A percentile compares a stretch with the other conserved stretches of the same genome.
Conservation (phyloP, 2,113 vertebrate genomes). For the Ibidorhyncha struthersii region DNA sequence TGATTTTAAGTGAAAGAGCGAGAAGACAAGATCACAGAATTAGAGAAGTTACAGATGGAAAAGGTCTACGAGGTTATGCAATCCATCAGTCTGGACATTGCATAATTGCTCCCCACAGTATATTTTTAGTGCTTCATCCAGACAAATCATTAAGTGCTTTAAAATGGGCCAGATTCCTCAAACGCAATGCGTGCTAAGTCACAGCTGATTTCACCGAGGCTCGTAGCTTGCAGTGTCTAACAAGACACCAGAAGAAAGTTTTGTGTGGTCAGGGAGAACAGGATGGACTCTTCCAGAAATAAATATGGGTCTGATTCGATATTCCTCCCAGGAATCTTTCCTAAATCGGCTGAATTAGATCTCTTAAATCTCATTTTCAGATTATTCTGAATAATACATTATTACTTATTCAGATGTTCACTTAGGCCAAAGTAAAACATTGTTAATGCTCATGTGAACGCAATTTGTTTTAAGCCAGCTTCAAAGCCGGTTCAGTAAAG, state of each 20-base stretch:
- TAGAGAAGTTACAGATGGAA: constrained; percentile 61
- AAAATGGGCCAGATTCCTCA: constrained; percentile 58
- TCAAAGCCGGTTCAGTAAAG: constrained; percentile 65
- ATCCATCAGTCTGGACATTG: constrained; percentile 68
- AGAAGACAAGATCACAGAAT: constrained; percentile 53
- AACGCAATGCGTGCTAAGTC: constrained; percentile 34
- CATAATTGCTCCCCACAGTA: constrained; percentile 65
- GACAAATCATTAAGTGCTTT: constrained; percentile 72
- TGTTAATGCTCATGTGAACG: constrained; percentile 9
- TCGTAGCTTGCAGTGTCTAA: not conserved
- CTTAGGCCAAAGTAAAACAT: constrained; percentile 28
- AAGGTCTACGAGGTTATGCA: constrained; percentile 58
- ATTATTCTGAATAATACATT: not conserved
- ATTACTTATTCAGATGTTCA: constrained; percentile 43
- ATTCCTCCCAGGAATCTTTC: not conserved
- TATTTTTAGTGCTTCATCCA: constrained; percentile 69
- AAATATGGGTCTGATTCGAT: not conserved
- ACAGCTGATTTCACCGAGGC: constrained; percentile 35
- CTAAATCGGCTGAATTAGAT: not conserved
- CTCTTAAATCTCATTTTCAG: constrained; percentile 14
- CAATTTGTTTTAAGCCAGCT: constrained; percentile 23
- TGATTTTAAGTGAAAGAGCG: constrained; percentile 41
- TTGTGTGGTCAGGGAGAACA: not conserved
- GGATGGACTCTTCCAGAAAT: not conserved
- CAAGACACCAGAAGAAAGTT: not conserved